A percentile compares a stretch with the other conserved stretches of the same genome.
These are phyloP conservation scores for Periphyllus acericola DNA, from an alignment of 2,888 invertebrate genomes.

Conservation along the genomic window DNA sequence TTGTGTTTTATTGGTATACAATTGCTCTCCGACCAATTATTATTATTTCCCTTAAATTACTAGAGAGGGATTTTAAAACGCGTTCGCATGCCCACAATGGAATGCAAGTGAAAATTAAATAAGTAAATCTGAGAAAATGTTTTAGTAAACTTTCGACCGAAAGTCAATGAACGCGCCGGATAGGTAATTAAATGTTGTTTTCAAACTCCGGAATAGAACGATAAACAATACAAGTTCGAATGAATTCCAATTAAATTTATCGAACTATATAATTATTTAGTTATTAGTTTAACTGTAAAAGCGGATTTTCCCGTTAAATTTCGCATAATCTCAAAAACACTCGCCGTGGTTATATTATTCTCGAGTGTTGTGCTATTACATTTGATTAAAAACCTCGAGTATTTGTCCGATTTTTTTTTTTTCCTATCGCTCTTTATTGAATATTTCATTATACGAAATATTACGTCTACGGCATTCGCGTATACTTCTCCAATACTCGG, in stretches of 20 bases:
- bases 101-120: constrained; percentile 24
- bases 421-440: neutral
- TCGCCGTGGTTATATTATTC: neutral
- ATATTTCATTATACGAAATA: too few relatives aligned
- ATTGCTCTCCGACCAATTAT: constrained; percentile 12
- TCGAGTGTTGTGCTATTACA: neutral
- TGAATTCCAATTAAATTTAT: constrained; percentile 54
- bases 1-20: constrained; percentile 5
- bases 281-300: constrained; percentile 35
- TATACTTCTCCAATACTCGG: too few relatives aligned
- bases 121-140: constrained; percentile 35
- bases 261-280: constrained; percentile 45
- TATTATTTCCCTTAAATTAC: neutral
- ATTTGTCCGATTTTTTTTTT: too few relatives aligned
- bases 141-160: constrained; percentile 28
- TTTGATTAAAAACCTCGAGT: too few relatives aligned
- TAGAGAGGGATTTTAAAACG: neutral
- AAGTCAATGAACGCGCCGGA: constrained; percentile 31
- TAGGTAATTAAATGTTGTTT: constrained; percentile 55
- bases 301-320: neutral
- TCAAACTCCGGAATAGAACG: constrained; percentile 38
- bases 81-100: neutral
- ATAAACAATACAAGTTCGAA: constrained; percentile 42
- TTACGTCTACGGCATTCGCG: too few relatives aligned
- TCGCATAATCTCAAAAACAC: neutral